Evolutionary conservation across 2,113 vertebrate species (phyloP).

Genomic region (Brachypteracias leptosomus): DNA sequence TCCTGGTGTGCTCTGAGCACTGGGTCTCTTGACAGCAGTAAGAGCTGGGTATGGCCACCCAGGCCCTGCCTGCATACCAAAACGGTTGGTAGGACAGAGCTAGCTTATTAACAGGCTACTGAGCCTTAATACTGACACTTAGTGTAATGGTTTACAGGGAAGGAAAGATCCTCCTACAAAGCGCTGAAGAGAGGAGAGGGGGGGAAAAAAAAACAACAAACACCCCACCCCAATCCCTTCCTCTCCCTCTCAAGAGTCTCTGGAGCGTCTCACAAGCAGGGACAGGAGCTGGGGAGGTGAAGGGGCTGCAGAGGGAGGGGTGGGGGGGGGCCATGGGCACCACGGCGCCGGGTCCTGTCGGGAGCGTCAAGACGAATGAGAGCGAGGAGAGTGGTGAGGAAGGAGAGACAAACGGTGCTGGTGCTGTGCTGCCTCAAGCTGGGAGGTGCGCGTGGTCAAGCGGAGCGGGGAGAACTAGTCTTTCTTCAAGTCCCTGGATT

Average conservation of each 20-base stretch:
- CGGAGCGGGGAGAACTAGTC: conserved; percentile 78
- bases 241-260: conserved; percentile 28
- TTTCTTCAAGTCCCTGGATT: conserved; percentile 94
- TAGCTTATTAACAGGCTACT: conserved; percentile 80
- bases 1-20: conserved; percentile 55
- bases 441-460: conserved; percentile 68
- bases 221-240: not conserved
- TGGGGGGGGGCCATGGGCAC: not conserved
- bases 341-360: conserved; percentile 14
- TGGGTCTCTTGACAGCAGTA: conserved; percentile 48
- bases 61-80: conserved; percentile 49
- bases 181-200: not conserved
- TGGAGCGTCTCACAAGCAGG: conserved; percentile 46
- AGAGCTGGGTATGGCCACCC: conserved; percentile 46
- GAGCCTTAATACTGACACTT: conserved; percentile 83
- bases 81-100: conserved; percentile 42
- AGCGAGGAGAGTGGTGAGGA: conserved; percentile 52
- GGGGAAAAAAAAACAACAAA: rapidly evolving
- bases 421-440: conserved; percentile 70
- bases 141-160: conserved; percentile 56
- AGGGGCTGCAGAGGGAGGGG: not conserved
- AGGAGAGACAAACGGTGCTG: conserved; percentile 55
- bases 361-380: conserved; percentile 47
- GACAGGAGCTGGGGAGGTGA: conserved; percentile 25
- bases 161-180: conserved; percentile 46